These are phyloP conservation scores for Gandaritis pyraliata DNA, from an alignment of 2,888 invertebrate genomes.

Conservation along the genomic window DNA sequence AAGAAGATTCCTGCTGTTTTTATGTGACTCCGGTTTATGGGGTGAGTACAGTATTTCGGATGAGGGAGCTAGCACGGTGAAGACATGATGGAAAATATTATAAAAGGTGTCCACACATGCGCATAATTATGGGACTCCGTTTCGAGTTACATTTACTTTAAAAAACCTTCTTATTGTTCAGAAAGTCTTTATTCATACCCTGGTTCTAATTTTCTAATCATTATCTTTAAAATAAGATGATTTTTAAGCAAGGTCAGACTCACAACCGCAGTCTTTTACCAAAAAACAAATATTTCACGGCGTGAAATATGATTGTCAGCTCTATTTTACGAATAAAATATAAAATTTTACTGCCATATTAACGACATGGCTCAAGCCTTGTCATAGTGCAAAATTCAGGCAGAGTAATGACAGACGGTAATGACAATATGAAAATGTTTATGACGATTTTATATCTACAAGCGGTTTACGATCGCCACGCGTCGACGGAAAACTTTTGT, in stretches of 20 bases:
- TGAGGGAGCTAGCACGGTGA: constrained; percentile 7
- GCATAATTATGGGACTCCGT: neutral
- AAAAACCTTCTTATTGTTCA: too few species aligned
- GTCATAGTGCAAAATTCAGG: constrained; percentile 3
- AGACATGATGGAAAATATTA: constrained; percentile 9
- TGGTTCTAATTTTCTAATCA: too few species aligned
- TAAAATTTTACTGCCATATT: neutral
- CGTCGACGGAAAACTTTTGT: constrained; percentile 22
- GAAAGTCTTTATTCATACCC: too few species aligned
- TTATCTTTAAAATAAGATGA: too few species aligned
- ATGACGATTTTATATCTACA: constrained; percentile 33
- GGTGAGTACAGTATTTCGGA: constrained; percentile 46
- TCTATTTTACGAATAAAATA: constrained; percentile 5
- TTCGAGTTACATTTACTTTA: too few species aligned
- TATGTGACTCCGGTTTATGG: constrained; percentile 68
- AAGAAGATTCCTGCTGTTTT: constrained; percentile 69
- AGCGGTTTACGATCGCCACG: constrained; percentile 33
- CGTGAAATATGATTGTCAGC: constrained; percentile 4
- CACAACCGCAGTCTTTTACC: too few species aligned
- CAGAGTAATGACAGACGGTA: constrained; percentile 1
- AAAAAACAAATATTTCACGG: neutral
- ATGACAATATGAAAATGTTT: constrained; percentile 39
- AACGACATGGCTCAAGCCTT: neutral
- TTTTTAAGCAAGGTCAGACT: too few species aligned
- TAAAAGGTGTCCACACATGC: constrained; percentile 6